phyloP scores from a whole-genome alignment of 2,888 invertebrate species.

The Microdon myrmicae region DNA sequence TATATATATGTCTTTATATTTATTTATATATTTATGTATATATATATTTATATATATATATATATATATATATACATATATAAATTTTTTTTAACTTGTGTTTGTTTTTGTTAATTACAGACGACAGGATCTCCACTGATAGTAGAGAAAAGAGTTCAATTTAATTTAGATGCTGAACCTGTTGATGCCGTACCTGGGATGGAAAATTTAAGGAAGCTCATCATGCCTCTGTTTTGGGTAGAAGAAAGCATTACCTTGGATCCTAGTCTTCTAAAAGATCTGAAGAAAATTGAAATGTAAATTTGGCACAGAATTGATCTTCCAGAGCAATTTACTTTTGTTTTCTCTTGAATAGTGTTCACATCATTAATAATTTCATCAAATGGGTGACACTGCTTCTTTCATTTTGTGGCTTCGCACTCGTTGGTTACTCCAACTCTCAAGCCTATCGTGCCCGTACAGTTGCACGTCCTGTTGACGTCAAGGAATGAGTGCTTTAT shows the following conservation, averaged over 20 bases:
- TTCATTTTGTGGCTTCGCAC: neutral
- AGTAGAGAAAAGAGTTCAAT: conserved; percentile 78
- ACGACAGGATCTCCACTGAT: conserved; percentile 75
- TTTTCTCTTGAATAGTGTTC: too few relatives aligned
- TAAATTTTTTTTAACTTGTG: neutral
- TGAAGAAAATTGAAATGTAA: conserved; percentile 56
- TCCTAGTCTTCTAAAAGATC: conserved; percentile 48
- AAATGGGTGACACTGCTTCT: conserved; percentile 6
- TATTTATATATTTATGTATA: neutral
- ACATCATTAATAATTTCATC: conserved; percentile 8
- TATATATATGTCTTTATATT: too few relatives aligned
- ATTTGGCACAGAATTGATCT: neutral
- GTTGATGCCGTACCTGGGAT: conserved; percentile 74
- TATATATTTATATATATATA: neutral
- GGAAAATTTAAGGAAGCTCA: conserved; percentile 72
- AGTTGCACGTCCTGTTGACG: too few relatives aligned
- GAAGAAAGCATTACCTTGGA: conserved; percentile 72
- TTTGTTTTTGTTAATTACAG: conserved; percentile 32
- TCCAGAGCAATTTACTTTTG: neutral
- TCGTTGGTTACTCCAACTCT: too few relatives aligned
- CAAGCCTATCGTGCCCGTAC: too few relatives aligned
- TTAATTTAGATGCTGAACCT: conserved; percentile 73
- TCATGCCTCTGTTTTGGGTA: conserved; percentile 81
- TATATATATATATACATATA: neutral
- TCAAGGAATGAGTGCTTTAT: too few relatives aligned